Percentiles rank a stretch among this genome's conserved stretches.
These are phyloP conservation scores for Falco cherrug DNA, from an alignment of 2,797 vertebrate species.

Conservation along the genomic window DNA sequence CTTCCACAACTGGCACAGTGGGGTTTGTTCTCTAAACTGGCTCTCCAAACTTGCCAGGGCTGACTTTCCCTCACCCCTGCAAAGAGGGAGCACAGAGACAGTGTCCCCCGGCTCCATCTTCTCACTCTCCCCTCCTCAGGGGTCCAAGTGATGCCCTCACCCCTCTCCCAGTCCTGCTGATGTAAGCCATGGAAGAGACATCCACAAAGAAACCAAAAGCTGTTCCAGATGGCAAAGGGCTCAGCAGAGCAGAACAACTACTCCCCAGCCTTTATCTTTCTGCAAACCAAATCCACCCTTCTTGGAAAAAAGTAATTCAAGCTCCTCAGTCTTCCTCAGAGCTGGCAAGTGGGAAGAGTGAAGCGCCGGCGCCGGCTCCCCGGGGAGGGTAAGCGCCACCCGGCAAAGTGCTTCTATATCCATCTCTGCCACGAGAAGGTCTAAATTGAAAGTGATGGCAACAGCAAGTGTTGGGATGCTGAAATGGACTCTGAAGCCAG, in stretches of 20 bases:
- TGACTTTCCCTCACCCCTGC: not conserved
- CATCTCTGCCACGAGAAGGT: not conserved
- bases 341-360: not conserved
- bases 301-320: slow-evolving; percentile 39
- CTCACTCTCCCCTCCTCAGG: not conserved
- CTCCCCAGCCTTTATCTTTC: slow-evolving; percentile 6
- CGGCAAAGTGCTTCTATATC: slow-evolving; percentile 32
- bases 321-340: not conserved
- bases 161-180: not conserved
- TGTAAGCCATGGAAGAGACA: not conserved
- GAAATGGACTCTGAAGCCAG: not conserved
- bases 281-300: slow-evolving; percentile 35
- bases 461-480: fast-evolving
- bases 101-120: not conserved
- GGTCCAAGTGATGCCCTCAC: not conserved
- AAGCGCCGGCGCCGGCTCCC: not conserved
- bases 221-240: slow-evolving; percentile 34
- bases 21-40: not conserved
- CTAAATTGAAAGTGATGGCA: slow-evolving; percentile 9
- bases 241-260: not conserved
- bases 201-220: slow-evolving; percentile 16
- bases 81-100: not conserved
- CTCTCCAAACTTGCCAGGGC: not conserved
- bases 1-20: fast-evolving
- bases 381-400: not conserved